These are phyloP conservation scores for Cataglyphis hispanica DNA, from an alignment of 1,140 invertebrate species.

Conservation along the genomic window DNA sequence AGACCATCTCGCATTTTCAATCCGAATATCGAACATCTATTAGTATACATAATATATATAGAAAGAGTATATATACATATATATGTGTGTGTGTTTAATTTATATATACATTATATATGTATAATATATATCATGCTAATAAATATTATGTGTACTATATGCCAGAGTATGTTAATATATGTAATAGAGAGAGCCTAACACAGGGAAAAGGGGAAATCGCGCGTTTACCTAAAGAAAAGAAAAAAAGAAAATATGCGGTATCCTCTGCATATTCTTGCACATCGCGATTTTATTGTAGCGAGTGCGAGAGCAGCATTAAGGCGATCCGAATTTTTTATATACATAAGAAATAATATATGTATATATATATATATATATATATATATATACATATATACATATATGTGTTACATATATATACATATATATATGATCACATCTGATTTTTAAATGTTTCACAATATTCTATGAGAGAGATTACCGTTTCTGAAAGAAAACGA, in stretches of 20 bases:
- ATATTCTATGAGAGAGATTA: background rate
- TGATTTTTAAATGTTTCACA: constrained; percentile 61
- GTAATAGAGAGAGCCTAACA: constrained; percentile 59
- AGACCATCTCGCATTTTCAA: constrained; percentile 67
- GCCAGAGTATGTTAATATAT: constrained; percentile 41
- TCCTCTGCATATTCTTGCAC: constrained; percentile 2
- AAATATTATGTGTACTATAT: constrained; percentile 62
- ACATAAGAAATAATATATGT: background rate
- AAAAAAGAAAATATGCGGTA: background rate
- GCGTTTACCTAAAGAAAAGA: constrained; percentile 50
- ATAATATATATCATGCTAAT: constrained; percentile 42
- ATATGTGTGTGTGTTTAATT: constrained; percentile 56
- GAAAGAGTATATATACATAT: constrained; percentile 59
- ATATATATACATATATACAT: no score
- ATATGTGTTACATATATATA: no score
- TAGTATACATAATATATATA: constrained; percentile 62
- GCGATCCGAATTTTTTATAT: constrained; percentile 59
- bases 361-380: no score
- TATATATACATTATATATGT: constrained; percentile 59
- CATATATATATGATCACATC: background rate
- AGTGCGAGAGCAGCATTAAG: background rate
- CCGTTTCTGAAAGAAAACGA: background rate
- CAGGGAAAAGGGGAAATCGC: constrained; percentile 15
- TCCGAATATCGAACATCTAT: constrained; percentile 55
- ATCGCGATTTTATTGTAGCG: constrained; percentile 44